phyloP scores from a whole-genome alignment of 92 coral and sea anemone genomes.

The Epizoanthus scotinus region DNA sequence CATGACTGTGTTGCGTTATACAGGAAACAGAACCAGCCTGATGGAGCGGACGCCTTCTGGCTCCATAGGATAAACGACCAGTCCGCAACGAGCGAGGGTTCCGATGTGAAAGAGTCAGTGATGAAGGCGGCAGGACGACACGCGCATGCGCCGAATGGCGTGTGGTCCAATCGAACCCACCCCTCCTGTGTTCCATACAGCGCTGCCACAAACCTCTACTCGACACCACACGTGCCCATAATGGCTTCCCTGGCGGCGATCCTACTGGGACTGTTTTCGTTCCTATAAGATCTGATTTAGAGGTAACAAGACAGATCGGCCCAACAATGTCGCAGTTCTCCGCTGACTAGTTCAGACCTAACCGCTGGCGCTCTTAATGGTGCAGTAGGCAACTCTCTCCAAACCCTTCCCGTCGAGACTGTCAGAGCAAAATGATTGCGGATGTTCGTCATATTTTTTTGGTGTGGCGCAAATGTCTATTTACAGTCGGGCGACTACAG shows the following conservation, averaged over 20 bases:
- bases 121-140: conserved; percentile 75
- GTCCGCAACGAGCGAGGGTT: conserved; percentile 63
- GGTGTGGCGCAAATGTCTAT: too few species aligned
- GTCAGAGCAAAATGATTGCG: too few species aligned
- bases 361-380: too few species aligned
- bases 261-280: conserved; percentile 1
- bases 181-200: conserved; percentile 70
- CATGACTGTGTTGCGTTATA: background rate
- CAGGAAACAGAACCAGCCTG: conserved; percentile 31
- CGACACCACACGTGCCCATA: conserved; percentile 12
- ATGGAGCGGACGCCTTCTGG: conserved; percentile 54
- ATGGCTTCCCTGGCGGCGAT: conserved; percentile 5
- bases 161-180: conserved; percentile 65
- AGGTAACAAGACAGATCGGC: background rate
- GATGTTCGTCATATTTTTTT: too few species aligned
- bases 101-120: conserved; percentile 28
- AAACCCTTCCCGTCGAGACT: too few species aligned
- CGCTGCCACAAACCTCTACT: conserved; percentile 43
- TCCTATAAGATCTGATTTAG: background rate
- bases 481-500: too few species aligned
- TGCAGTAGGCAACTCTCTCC: too few species aligned
- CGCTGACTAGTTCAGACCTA: too few species aligned
- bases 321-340: too few species aligned
- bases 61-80: conserved; percentile 73
- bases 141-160: conserved; percentile 75